Evolutionary conservation across 2,888 invertebrate species (phyloP).

Genomic region (Phengaris arion): DNA sequence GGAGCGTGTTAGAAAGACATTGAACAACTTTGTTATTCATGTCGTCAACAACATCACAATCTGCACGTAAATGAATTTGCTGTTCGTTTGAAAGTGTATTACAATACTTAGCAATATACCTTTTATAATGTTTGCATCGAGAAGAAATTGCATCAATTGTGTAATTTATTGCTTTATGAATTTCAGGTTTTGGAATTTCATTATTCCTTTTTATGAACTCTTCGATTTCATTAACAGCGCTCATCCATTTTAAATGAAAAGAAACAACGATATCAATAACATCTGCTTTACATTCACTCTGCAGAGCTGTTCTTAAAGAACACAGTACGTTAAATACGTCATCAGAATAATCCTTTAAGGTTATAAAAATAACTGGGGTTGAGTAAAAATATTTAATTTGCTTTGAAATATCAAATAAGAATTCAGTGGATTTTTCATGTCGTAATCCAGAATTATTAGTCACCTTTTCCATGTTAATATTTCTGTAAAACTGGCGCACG

Average conservation of each 20-base stretch:
- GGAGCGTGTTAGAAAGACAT: slow-evolving; percentile 53
- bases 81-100: slow-evolving; percentile 48
- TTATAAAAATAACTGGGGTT: slow-evolving; percentile 60
- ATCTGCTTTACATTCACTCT: slow-evolving; percentile 45
- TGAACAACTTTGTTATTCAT: slow-evolving; percentile 61
- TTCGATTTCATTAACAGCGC: slow-evolving; percentile 60
- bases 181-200: slow-evolving; percentile 51
- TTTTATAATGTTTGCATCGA: slow-evolving; percentile 60
- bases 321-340: slow-evolving; percentile 60
- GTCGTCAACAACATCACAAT: slow-evolving; percentile 67
- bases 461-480: background rate
- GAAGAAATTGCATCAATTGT: slow-evolving; percentile 59
- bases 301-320: slow-evolving; percentile 50
- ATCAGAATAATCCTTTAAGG: slow-evolving; percentile 62
- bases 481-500: background rate
- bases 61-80: slow-evolving; percentile 53
- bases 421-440: slow-evolving; percentile 43
- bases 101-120: slow-evolving; percentile 55
- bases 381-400: slow-evolving; percentile 67
- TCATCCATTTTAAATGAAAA: slow-evolving; percentile 66
- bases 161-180: slow-evolving; percentile 57
- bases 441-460: slow-evolving; percentile 30
- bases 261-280: slow-evolving; percentile 60
- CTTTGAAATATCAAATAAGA: slow-evolving; percentile 63
- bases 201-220: slow-evolving; percentile 49